Percentiles rank a stretch among this genome's conserved stretches.
Conservation (phyloP, 2,797 vertebrate species). For the Phataginus tetradactyla region DNA sequence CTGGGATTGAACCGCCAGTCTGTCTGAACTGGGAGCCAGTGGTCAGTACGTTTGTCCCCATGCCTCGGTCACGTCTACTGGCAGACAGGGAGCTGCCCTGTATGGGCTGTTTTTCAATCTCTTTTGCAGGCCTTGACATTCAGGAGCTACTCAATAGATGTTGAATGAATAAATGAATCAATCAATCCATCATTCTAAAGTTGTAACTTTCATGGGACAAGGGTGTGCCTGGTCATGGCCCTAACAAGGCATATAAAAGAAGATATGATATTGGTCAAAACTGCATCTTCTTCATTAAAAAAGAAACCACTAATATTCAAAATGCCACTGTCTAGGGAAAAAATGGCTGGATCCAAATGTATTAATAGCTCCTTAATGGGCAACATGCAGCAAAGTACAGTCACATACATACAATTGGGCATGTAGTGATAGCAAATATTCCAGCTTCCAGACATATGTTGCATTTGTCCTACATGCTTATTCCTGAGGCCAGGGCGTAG, state of each 20-base stretch:
- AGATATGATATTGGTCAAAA: neutral
- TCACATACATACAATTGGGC: too few relatives aligned
- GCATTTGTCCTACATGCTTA: accelerated
- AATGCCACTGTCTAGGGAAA: neutral
- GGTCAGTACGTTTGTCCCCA: accelerated
- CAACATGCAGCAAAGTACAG: neutral
- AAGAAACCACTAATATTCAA: neutral
- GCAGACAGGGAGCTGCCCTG: neutral
- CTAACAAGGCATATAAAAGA: neutral
- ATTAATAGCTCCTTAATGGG: neutral
- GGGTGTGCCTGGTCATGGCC: accelerated
- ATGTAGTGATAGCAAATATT: too few relatives aligned
- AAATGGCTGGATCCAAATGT: neutral
- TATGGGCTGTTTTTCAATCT: accelerated
- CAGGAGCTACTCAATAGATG: neutral
- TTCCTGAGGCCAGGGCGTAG: neutral
- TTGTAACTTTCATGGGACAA: neutral
- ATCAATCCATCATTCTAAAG: neutral
- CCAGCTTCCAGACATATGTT: neutral
- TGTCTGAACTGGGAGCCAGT: accelerated
- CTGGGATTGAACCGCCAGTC: too few relatives aligned
- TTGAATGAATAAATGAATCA: neutral
- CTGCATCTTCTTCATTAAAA: neutral
- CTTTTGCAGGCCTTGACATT: neutral
- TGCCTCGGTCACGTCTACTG: accelerated